Evolutionary conservation across 2,888 invertebrate species (phyloP).

Genomic region (Cenopis cana): DNA sequence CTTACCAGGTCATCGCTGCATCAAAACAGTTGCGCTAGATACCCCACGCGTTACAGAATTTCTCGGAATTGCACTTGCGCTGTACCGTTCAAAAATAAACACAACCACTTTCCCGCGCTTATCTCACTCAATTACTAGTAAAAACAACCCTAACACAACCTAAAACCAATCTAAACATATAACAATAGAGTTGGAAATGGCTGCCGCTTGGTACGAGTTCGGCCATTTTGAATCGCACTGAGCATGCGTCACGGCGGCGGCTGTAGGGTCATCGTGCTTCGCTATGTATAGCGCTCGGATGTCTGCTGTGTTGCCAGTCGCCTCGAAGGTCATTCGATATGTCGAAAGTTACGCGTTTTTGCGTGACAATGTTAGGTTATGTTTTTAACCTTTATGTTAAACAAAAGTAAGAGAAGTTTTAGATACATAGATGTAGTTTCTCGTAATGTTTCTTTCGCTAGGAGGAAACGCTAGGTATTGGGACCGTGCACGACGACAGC

Average conservation of each 20-base stretch:
- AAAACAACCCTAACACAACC: conserved; percentile 21
- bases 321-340: conserved; percentile 43
- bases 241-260: conserved; percentile 42
- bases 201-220: not conserved
- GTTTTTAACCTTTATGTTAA: not conserved
- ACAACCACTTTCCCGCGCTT: conserved; percentile 46
- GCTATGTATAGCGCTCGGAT: conserved; percentile 36
- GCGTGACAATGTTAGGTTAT: conserved; percentile 11
- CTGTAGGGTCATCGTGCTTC: conserved; percentile 43
- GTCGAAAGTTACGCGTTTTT: conserved; percentile 42
- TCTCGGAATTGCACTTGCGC: conserved; percentile 46
- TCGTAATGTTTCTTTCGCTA: not conserved
- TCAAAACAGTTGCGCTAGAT: conserved; percentile 40
- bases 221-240: conserved; percentile 16
- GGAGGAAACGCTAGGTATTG: not conserved
- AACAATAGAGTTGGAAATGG: not conserved
- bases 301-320: conserved; percentile 45
- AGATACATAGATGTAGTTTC: too few relatives aligned
- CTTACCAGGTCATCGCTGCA: conserved; percentile 25
- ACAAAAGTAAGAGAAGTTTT: too few relatives aligned
- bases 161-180: not conserved
- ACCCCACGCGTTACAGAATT: conserved; percentile 43
- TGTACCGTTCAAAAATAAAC: conserved; percentile 46
- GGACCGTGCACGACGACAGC: too few relatives aligned
- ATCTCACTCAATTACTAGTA: conserved; percentile 12